Conservation (phyloP, 2,888 invertebrate species). For the Limnephilus auricula region DNA sequence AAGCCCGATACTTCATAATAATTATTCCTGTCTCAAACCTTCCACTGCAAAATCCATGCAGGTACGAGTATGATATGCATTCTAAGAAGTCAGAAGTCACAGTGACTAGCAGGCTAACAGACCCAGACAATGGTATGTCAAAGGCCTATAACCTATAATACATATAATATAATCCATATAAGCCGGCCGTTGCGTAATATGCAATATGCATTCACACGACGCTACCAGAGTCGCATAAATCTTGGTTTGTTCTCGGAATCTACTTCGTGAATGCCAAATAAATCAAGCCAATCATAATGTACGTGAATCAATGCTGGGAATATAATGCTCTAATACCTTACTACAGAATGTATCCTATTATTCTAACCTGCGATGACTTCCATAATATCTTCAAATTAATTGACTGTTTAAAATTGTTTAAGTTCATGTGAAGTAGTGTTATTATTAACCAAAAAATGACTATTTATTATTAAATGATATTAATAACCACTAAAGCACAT, state of each 20-base stretch:
- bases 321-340: neutral
- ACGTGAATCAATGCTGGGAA: neutral
- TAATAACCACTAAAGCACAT: neutral
- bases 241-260: neutral
- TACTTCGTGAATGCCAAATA: constrained; percentile 2
- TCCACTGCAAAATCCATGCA: neutral
- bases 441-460: neutral
- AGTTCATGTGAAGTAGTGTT: neutral
- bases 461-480: neutral
- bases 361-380: neutral
- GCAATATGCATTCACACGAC: neutral
- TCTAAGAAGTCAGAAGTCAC: neutral
- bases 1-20: neutral
- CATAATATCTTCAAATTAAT: neutral
- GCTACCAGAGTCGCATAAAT: neutral
- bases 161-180: neutral
- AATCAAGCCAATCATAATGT: constrained; percentile 2
- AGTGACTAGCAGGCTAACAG: neutral
- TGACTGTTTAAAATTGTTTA: neutral
- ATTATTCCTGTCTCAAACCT: neutral
- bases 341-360: neutral
- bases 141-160: neutral
- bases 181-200: neutral
- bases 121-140: neutral
- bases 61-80: constrained; percentile 2